Percentiles rank a stretch among this genome's conserved stretches.
Conservation (phyloP, 2,888 invertebrate genomes). For the Leucophora obtusa region DNA sequence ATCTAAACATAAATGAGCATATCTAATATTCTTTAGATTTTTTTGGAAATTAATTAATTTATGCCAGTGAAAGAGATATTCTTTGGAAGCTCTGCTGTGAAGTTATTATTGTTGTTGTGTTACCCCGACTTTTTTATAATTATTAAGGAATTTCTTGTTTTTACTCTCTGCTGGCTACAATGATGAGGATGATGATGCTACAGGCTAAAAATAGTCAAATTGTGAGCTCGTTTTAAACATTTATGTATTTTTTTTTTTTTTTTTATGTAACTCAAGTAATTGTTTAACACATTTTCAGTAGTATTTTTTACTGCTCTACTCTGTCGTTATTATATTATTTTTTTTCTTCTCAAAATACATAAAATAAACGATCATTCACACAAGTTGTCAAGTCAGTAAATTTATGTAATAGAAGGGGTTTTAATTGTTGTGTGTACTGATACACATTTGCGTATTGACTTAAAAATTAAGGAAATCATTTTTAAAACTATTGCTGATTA, state of each 20-base stretch:
- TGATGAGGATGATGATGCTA: constrained; percentile 52
- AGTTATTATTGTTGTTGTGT: constrained; percentile 3
- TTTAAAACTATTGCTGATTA: not conserved
- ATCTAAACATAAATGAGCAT: too few species aligned
- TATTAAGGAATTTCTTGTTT: constrained; percentile 6
- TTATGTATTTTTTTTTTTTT: constrained; percentile 2
- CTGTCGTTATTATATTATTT: not conserved
- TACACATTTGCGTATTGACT: constrained; percentile 56
- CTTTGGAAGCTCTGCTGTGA: not conserved
- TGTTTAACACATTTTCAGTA: constrained; percentile 28
- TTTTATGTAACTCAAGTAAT: constrained; percentile 53
- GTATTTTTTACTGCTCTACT: not conserved
- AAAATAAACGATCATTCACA: constrained; percentile 51
- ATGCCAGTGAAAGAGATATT: too few species aligned
- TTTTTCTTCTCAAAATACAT: not conserved
- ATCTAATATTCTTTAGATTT: too few species aligned
- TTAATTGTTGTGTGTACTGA: constrained; percentile 20
- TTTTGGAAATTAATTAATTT: too few species aligned
- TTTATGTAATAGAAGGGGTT: constrained; percentile 24
- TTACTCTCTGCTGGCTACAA: constrained; percentile 15
- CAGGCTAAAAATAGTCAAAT: constrained; percentile 61
- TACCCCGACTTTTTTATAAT: not conserved
- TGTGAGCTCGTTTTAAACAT: constrained; percentile 48
- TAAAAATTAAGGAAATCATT: constrained; percentile 58
- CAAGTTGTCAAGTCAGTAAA: constrained; percentile 59